Evolutionary conservation across 2,888 invertebrate species (phyloP).

Genomic region (Parnassius glacialis): DNA sequence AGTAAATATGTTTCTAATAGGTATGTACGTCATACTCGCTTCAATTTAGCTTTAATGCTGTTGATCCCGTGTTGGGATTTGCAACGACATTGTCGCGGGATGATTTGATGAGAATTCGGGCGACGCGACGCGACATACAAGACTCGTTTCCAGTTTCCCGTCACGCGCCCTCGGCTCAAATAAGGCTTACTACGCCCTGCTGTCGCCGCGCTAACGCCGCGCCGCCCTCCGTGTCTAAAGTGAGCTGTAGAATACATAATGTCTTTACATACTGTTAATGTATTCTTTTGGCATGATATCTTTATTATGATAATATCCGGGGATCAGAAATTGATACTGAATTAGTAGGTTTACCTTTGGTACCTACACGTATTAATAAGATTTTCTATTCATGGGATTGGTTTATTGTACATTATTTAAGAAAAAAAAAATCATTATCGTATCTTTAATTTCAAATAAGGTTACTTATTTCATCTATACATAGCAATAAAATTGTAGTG

Average conservation of each 20-base stretch:
- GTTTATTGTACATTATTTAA: too few relatives aligned
- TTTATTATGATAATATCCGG: conserved; percentile 26
- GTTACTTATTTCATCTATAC: too few relatives aligned
- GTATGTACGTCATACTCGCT: conserved; percentile 48
- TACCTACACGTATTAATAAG: not conserved
- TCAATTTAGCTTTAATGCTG: conserved; percentile 74
- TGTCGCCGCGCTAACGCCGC: conserved; percentile 54
- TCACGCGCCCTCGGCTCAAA: conserved; percentile 76
- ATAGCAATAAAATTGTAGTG: too few relatives aligned
- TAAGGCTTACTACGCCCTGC: conserved; percentile 74
- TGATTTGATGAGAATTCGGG: conserved; percentile 77
- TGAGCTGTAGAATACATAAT: conserved; percentile 73
- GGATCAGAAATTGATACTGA: conserved; percentile 23
- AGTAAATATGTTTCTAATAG: conserved; percentile 32
- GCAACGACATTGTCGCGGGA: conserved; percentile 73
- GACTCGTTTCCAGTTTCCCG: conserved; percentile 73
- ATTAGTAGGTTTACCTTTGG: not conserved
- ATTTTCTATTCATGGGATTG: too few relatives aligned
- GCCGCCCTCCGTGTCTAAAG: conserved; percentile 60
- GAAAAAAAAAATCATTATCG: too few relatives aligned
- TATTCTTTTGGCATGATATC: conserved; percentile 32
- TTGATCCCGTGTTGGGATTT: conserved; percentile 75
- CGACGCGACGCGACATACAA: conserved; percentile 62
- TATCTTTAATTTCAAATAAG: too few relatives aligned
- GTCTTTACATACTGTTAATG: conserved; percentile 46